These are phyloP conservation scores for Bacillus rossius DNA, from an alignment of 1,140 invertebrate species.

Conservation along the genomic window DNA sequence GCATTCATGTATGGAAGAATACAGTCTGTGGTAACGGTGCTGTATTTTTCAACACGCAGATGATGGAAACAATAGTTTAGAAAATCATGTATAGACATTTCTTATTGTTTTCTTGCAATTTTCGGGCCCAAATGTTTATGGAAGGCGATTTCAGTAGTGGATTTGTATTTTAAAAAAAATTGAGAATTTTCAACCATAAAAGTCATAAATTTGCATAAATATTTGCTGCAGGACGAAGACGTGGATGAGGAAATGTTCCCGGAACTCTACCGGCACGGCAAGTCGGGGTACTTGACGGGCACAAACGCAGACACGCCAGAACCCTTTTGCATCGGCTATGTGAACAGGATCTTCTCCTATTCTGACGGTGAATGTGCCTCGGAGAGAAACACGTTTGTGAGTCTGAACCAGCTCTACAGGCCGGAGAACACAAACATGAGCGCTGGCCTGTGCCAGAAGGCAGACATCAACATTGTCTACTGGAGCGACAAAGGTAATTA, in stretches of 20 bases:
- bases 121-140: no score
- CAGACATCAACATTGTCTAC: constrained; percentile 69
- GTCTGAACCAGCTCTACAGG: constrained; percentile 66
- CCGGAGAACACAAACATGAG: constrained; percentile 60
- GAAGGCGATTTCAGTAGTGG: no score
- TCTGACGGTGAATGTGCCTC: constrained; percentile 45
- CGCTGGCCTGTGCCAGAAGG: constrained; percentile 37
- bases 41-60: no score
- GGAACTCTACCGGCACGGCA: constrained; percentile 74
- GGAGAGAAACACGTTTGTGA: constrained; percentile 56
- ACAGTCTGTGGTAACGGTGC: no score
- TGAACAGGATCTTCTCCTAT: constrained; percentile 51
- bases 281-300: constrained; percentile 62
- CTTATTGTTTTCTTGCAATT: no score
- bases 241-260: constrained; percentile 69
- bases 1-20: no score
- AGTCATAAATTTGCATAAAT: no score
- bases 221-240: constrained; percentile 28
- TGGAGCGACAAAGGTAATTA: constrained; percentile 66
- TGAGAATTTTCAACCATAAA: no score
- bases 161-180: no score
- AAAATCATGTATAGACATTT: no score
- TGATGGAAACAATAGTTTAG: no score
- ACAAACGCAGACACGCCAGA: constrained; percentile 67
- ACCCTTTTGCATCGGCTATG: constrained; percentile 67